Evolutionary conservation across 1,140 invertebrate species (phyloP), one percentile per base, ranked within the genome.

Genomic region (Rhynchophorus ferrugineus): DNA sequence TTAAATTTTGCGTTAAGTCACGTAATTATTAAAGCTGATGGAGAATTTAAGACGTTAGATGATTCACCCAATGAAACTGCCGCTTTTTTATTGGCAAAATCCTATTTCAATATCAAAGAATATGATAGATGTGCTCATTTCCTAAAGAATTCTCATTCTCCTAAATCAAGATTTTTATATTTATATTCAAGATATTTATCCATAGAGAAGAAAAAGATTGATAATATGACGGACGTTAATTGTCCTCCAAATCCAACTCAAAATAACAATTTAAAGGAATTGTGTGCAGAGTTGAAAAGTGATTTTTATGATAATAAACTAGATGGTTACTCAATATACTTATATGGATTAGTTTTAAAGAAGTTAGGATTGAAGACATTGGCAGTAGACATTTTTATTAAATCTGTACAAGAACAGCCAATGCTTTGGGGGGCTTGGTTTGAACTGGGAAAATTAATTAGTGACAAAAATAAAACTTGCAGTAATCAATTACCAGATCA

Each of bases 401-500:
- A 89, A 62, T 78, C 91, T 17, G 78, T 93, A 1, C 76, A 81
- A 47, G 75, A 78, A 19, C 80, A 86, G 56, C 92, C 93, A 8
- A 80, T 90, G 59, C 78, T 93, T 49, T 98, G 95, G 94, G 84
- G 88, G 43, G 84, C 91, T 0, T 98, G 95, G 91, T 73, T 91
- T 21, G 94, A 98, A 71, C 69, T 98, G n/a, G 83, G 89, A 3
- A 78, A 82, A 1, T 71, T 97, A 1, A 84, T 95, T 18, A 83
- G 82, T 56, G 89, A 94, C 61, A 84, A 82, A 67, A 86, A 79
- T 54, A 76, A 76, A 24, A 61, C 49, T 35, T n/a, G 22, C 11
- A 33, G n/a, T 93, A 24, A 61, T 5, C 71, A 76, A 33, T 66
- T 96, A 19, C 91, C 92, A 1, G 79, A 85, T 63, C 91, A 95